Evolutionary conservation across 2,888 invertebrate genomes (phyloP).

Genomic region (Acronicta alni): DNA sequence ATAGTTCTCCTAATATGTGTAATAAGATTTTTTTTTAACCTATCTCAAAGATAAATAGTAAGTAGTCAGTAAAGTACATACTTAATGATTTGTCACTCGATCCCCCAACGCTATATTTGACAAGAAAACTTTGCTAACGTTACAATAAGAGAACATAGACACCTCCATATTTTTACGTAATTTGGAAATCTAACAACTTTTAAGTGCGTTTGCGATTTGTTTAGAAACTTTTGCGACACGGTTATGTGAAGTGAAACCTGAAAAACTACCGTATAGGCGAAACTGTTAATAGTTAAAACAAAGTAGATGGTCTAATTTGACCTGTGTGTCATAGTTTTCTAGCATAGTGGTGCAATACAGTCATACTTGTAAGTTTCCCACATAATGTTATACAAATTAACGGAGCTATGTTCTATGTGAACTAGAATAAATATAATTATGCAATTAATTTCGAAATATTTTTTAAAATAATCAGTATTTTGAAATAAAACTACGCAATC

Average conservation of each 20-base stretch:
- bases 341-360: constrained; percentile 49
- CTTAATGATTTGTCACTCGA: too few species aligned
- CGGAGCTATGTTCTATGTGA: constrained; percentile 3
- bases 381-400: constrained; percentile 32
- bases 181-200: too few species aligned
- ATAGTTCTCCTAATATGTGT: too few species aligned
- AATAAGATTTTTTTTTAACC: too few species aligned
- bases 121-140: neutral
- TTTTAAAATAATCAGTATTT: neutral
- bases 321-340: constrained; percentile 55
- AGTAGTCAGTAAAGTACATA: too few species aligned
- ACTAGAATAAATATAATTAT: neutral
- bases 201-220: neutral
- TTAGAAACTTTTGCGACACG: constrained; percentile 24
- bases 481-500: too few species aligned
- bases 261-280: constrained; percentile 41
- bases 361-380: constrained; percentile 45
- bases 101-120: too few species aligned
- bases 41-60: too few species aligned
- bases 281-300: constrained; percentile 53
- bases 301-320: constrained; percentile 44
- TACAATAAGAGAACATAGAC: neutral
- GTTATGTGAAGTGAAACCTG: constrained; percentile 49
- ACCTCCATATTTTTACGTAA: neutral
- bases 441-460: neutral